These are phyloP conservation scores for Arizona elegans DNA, from an alignment of 2,113 vertebrate genomes.

Conservation along the genomic window DNA sequence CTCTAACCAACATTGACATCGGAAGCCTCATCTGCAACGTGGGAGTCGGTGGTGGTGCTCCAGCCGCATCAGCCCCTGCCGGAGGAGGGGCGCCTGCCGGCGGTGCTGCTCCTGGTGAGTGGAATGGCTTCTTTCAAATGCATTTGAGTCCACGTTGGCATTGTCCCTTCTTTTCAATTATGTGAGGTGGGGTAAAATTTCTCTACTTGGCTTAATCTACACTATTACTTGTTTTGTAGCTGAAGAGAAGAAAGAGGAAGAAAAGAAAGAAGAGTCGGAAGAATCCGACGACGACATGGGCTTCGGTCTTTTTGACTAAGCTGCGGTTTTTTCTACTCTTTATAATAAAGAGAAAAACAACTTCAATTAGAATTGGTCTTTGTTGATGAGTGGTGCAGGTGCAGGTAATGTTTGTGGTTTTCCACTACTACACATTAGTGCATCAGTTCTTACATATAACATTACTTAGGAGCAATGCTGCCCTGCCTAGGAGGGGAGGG, in stretches of 20 bases:
- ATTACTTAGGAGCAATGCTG: neutral
- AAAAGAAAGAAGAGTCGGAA: constrained; percentile 96
- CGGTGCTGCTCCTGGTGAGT: constrained; percentile 79
- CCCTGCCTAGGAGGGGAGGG: too few relatives aligned
- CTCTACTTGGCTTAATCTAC: neutral
- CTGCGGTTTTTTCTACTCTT: constrained; percentile 64
- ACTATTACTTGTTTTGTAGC: constrained; percentile 65
- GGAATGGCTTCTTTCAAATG: rapidly evolving
- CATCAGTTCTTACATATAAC: neutral
- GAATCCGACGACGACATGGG: constrained; percentile 99
- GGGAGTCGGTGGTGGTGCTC: constrained; percentile 84
- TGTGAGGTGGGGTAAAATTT: neutral
- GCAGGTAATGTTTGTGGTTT: neutral
- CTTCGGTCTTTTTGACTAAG: constrained; percentile 98
- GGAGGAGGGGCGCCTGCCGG: constrained; percentile 66
- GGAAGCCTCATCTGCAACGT: constrained; percentile 93
- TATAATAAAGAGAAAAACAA: constrained; percentile 64
- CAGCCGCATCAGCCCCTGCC: constrained; percentile 68
- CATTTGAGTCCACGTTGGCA: neutral
- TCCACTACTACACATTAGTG: neutral
- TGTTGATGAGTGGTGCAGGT: neutral
- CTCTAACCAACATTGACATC: constrained; percentile 86
- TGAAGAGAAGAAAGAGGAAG: constrained; percentile 96
- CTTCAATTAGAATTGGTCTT: neutral
- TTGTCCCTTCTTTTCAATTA: neutral